Evolutionary conservation across 2,113 vertebrate species (phyloP), one percentile per base, ranked within the genome.

Genomic region (Laterallus jamaicensis): DNA sequence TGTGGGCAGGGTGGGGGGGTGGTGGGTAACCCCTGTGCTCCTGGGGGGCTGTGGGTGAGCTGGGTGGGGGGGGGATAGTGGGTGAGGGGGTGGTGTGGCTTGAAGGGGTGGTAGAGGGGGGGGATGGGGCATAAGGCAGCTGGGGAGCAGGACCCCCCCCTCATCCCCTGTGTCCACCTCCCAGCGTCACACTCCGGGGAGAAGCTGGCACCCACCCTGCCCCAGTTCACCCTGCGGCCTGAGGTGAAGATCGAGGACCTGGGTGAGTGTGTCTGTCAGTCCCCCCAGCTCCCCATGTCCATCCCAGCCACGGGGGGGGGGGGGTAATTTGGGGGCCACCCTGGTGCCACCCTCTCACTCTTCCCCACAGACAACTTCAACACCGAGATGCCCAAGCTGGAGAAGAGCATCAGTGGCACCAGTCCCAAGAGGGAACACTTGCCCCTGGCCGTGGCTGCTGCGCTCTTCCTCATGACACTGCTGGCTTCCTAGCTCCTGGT

Each of bases 361-460:
- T 92, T 47, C 80, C 84, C 81, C 86, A 5, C 97, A 99, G 99
- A 99, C 87, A 98, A 99, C 95, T 99, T 98, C 93, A 99, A 99
- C 95, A 98, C 98, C 0, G 98, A 99, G 94, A 98, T 99, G 93
- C 99, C 99, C 77, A 99, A 99, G 85, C 97, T 99, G 97, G 99
- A 99, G 98, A 99, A 99, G 97, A 99, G 99, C 69, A 98, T 99
- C 95, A 99, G 99, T 7, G 99, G 99, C 66, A 99, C 99, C 97
- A 99, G 99, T 94, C 99, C 99, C 29, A 99, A 99, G 97, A 96
- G 98, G 96, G 98, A 99, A 97, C 99, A 99, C 69, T 98, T 99
- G 93, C 98, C 99, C 71, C 93, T 99, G 96, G 99, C 99, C 15
- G 97, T 99, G 97, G 98, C 98, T 11, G 96, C 98, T 25, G 98